Evolutionary conservation across 2,888 invertebrate genomes (phyloP), one percentile per base, ranked within the genome.

Genomic region (Margaritifera margaritifera): DNA sequence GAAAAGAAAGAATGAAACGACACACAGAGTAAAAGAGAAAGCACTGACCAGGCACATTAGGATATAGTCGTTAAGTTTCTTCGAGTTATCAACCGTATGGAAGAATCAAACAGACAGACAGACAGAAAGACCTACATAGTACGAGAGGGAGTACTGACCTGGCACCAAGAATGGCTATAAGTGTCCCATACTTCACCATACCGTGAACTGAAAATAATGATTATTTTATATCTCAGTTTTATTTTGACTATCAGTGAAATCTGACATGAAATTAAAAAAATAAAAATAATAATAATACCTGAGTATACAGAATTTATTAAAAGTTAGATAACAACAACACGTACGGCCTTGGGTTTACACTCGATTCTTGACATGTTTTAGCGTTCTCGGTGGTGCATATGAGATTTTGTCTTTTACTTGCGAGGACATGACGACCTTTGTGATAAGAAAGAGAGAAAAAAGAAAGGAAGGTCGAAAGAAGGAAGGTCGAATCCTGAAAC

Each of bases 121-220:
- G 31, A 20, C n/a, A 55, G 15, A 22, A n/a, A 18, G 31, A 62
- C 19, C 20, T 19, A n/a, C 19, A 57, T 50, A 31, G 6, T 22
- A 50, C n/a, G 18, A n/a, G 6, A 31, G 42, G 27, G 20, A 24
- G 22, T 4, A 64, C 74, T 78, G 76, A 88, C 87, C 89, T 89
- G 54, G 84, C 78, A 51, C 85, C 86, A 75, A 86, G 79, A 24
- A 86, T 81, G 11, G 85, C 86, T 57, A 86, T 61, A 55, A 87
- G 64, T 15, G 75, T 77, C 6, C 85, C 86, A 5, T 85, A 81
- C 24, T 82, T 70, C 6, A 81, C 84, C 1, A 84, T 59, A n/a
- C 86, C 86, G 69, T 65, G 77, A n/a, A 87, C 85, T 87, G 72
- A 59, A 82, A 80, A 59, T 20, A 27, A 55, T 24, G 54, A 50